phyloP scores from a whole-genome alignment of 30 jellyfish, hydroid and myxozoan species.

The Haliclystus octoradiatus region DNA sequence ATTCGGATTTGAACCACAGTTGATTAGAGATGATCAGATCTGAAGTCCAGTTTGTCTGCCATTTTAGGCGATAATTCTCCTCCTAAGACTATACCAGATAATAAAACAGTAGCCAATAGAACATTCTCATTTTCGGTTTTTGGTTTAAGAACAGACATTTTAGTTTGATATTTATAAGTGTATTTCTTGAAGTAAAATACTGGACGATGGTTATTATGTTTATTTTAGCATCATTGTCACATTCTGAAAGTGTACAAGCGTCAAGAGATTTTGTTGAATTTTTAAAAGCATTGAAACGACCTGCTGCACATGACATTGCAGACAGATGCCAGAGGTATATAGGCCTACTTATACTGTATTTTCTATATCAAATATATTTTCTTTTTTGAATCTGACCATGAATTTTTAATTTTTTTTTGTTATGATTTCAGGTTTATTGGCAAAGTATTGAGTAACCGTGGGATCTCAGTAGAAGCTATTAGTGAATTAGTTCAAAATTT shows the following conservation, averaged over 20 bases:
- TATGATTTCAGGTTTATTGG: conserved; percentile 51
- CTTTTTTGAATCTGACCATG: not conserved
- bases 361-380: not conserved
- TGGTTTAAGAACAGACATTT: too few species aligned
- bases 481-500: conserved; percentile 91
- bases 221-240: not conserved
- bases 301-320: conserved; percentile 92
- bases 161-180: too few species aligned
- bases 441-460: conserved; percentile 48
- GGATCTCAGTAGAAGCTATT: conserved; percentile 59
- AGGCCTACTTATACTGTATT: not conserved
- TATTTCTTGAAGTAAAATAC: too few species aligned
- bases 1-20: too few species aligned
- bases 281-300: conserved; percentile 74
- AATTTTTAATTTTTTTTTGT: not conserved
- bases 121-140: too few species aligned
- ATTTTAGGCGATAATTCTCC: too few species aligned
- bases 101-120: too few species aligned
- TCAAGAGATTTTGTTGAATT: conserved; percentile 92
- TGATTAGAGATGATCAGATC: too few species aligned
- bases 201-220: too few species aligned
- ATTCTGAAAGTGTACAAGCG: conserved; percentile 61
- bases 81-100: too few species aligned
- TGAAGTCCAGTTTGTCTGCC: too few species aligned
- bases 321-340: conserved; percentile 78